Percentiles rank a stretch among this genome's conserved stretches.
Conservation (phyloP, 2,113 vertebrate genomes). For the Paramisgurnus dabryanus region DNA sequence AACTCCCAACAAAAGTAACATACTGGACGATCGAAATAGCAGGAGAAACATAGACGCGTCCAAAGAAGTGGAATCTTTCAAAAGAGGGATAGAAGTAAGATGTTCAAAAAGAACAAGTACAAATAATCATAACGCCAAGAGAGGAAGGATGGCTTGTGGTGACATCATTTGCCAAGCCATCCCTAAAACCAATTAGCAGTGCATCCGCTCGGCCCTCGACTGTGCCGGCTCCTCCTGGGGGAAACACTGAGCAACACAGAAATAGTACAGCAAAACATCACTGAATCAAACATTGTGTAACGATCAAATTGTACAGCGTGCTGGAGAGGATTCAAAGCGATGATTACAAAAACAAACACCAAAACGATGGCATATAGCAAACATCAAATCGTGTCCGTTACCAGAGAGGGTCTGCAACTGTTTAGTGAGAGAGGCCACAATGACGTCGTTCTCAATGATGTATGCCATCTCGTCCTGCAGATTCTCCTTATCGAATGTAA, state of each 20-base stretch:
- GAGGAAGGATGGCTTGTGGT: constrained; percentile 65
- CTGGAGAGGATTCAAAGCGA: not conserved
- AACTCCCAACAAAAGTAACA: constrained; percentile 53
- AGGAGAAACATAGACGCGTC: constrained; percentile 66
- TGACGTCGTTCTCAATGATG: constrained; percentile 92
- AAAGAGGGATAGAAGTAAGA: constrained; percentile 54
- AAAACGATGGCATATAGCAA: constrained; percentile 21
- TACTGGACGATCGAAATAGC: constrained; percentile 68
- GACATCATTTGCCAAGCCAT: constrained; percentile 59
- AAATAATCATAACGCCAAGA: constrained; percentile 66
- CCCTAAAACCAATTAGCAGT: constrained; percentile 49
- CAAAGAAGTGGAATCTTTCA: constrained; percentile 60
- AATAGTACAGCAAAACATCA: constrained; percentile 27
- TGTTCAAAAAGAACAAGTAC: constrained; percentile 51
- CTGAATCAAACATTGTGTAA: not conserved
- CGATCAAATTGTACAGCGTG: not conserved
- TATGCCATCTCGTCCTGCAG: constrained; percentile 92
- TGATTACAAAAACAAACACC: constrained; percentile 17
- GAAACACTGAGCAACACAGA: constrained; percentile 12
- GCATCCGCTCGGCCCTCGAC: constrained; percentile 44
- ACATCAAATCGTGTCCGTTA: constrained; percentile 59
- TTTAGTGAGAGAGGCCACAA: constrained; percentile 87
- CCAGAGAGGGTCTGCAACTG: constrained; percentile 87
- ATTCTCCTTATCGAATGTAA: constrained; percentile 93
- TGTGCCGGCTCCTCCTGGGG: constrained; percentile 4